phyloP scores from a whole-genome alignment of 2,113 vertebrate species.

The Malurus alboscapulatus region DNA sequence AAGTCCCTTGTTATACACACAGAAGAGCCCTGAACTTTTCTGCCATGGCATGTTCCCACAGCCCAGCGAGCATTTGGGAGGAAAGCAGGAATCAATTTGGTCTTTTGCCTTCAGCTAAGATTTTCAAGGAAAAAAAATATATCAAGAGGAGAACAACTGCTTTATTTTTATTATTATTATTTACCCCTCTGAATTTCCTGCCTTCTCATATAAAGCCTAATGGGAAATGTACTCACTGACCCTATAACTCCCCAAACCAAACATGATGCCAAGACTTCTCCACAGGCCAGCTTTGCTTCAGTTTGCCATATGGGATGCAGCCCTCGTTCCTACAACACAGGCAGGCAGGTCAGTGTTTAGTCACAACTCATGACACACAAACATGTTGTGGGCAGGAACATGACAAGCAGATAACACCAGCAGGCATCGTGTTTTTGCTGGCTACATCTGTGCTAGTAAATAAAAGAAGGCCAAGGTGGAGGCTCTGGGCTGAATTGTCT shows the following conservation, averaged over 20 bases:
- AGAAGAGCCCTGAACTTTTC: background rate
- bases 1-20: background rate
- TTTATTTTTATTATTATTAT: background rate
- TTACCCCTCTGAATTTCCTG: conserved; percentile 18
- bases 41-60: background rate
- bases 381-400: background rate
- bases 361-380: background rate
- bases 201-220: conserved; percentile 15
- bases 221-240: background rate
- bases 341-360: background rate
- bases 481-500: background rate
- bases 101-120: background rate
- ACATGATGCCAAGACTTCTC: background rate
- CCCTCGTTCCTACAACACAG: background rate
- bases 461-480: background rate
- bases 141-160: background rate
- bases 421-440: background rate
- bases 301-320: conserved; percentile 2
- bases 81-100: conserved; percentile 2
- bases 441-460: conserved; percentile 22
- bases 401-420: background rate
- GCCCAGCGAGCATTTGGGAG: background rate
- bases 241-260: background rate
- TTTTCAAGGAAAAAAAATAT: background rate
- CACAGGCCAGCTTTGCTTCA: background rate